Percentiles rank a stretch among this genome's conserved stretches.
These are phyloP conservation scores for Piezodorus guildinii DNA, from an alignment of 1,140 invertebrate species.

Conservation along the genomic window DNA sequence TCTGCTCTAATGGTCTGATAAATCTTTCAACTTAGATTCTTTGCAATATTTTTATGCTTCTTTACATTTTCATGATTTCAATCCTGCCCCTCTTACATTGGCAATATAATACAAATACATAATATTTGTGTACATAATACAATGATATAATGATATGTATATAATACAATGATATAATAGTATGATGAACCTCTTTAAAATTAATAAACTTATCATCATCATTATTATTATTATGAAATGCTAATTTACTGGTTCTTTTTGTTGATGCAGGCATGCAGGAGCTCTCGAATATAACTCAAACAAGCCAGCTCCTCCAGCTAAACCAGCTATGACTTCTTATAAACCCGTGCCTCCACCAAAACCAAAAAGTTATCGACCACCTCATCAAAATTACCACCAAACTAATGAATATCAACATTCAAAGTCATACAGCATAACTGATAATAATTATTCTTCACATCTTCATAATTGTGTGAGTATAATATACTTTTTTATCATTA, in stretches of 20 bases:
- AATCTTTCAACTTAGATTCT: too few relatives aligned
- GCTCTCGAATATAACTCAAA: conserved; percentile 31
- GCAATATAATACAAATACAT: too few relatives aligned
- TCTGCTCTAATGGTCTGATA: too few relatives aligned
- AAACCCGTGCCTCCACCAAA: conserved; percentile 85
- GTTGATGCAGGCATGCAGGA: conserved; percentile 31
- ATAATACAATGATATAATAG: too few relatives aligned
- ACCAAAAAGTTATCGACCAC: conserved; percentile 78
- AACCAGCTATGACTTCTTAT: conserved; percentile 40
- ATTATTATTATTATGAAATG: too few relatives aligned
- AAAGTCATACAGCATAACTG: conserved; percentile 38
- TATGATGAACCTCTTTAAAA: too few relatives aligned
- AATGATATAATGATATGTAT: too few relatives aligned
- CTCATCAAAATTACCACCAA: conserved; percentile 35
- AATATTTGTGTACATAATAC: too few relatives aligned
- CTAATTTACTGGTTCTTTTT: conserved; percentile 16
- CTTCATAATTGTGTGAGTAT: conserved; percentile 39
- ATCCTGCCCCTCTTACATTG: too few relatives aligned
- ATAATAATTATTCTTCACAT: conserved; percentile 34
- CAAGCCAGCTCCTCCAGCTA: conserved; percentile 37
- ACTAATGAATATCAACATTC: conserved; percentile 37
- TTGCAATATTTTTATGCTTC: too few relatives aligned
- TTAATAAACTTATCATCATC: too few relatives aligned
- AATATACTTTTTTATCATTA: background rate
- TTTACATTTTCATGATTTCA: too few relatives aligned